A percentile compares a stretch with the other conserved stretches of the same genome.
These are phyloP conservation scores for Mus caroli DNA, from an alignment of 2,797 vertebrate genomes.

Conservation along the genomic window DNA sequence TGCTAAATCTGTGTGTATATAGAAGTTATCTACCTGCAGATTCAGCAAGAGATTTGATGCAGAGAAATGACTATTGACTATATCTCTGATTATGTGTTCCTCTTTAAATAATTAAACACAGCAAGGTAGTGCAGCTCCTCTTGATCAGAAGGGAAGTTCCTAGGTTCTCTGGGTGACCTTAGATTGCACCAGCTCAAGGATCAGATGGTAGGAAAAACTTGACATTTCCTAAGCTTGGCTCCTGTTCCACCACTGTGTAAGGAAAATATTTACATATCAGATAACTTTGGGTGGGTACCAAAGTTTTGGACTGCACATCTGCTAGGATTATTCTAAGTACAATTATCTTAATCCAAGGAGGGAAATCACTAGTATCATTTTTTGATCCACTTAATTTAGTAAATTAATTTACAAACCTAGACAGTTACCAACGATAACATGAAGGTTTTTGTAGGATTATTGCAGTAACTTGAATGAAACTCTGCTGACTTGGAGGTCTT, in stretches of 20 bases:
- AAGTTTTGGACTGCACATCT: neutral
- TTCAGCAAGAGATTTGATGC: neutral
- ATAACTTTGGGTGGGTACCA: slow-evolving; percentile 35
- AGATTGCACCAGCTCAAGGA: neutral
- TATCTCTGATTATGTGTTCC: neutral
- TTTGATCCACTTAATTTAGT: slow-evolving; percentile 69
- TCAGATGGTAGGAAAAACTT: neutral
- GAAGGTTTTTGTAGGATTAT: slow-evolving; percentile 52
- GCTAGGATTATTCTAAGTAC: slow-evolving; percentile 40
- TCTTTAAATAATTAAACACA: slow-evolving; percentile 33
- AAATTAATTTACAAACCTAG: slow-evolving; percentile 67
- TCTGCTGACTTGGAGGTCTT: slow-evolving; percentile 40
- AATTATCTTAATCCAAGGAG: slow-evolving; percentile 46
- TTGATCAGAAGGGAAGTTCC: neutral
- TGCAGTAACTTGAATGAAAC: slow-evolving; percentile 46
- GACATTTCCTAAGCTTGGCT: neutral
- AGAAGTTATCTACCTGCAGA: neutral
- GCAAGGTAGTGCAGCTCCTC: neutral
- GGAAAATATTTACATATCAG: slow-evolving; percentile 45
- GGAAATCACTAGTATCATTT: slow-evolving; percentile 13
- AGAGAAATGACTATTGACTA: neutral
- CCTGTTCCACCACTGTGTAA: neutral
- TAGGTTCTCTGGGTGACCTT: neutral
- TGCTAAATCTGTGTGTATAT: neutral
- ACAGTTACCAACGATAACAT: slow-evolving; percentile 58